Percentiles rank a stretch among this genome's conserved stretches.
Conservation (phyloP, 1,140 invertebrate species). For the Scylla paramamosain region DNA sequence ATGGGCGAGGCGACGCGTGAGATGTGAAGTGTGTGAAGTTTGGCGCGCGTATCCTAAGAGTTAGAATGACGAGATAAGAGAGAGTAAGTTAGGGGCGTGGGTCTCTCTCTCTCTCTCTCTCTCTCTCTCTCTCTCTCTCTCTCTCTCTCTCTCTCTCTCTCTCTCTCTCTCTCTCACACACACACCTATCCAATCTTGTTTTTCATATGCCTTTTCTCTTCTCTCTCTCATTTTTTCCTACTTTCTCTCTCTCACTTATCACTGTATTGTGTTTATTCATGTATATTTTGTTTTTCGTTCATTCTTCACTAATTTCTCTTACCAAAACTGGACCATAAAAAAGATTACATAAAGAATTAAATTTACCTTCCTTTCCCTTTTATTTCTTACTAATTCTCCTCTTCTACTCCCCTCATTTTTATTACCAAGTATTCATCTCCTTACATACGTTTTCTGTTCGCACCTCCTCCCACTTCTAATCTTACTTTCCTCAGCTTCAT, state of each 20-base stretch:
- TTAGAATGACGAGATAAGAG: background rate
- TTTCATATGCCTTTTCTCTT: background rate
- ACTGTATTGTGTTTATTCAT: background rate
- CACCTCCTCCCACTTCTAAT: too few relatives aligned
- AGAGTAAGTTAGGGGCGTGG: too few relatives aligned
- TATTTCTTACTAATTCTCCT: background rate
- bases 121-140: too few relatives aligned
- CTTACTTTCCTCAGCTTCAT: too few relatives aligned
- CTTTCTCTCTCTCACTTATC: background rate
- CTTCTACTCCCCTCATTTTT: background rate
- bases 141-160: too few relatives aligned
- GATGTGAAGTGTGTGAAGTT: too few relatives aligned
- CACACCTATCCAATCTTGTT: too few relatives aligned
- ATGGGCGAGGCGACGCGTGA: background rate
- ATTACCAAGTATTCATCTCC: background rate
- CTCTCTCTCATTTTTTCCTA: background rate
- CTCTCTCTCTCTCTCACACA: too few relatives aligned
- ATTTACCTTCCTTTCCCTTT: background rate
- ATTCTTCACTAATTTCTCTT: background rate
- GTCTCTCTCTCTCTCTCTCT: too few relatives aligned
- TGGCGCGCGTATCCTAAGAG: too few relatives aligned
- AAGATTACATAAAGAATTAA: background rate
- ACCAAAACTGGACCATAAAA: too few relatives aligned
- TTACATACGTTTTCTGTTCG: background rate
- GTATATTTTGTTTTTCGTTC: background rate